Percentiles rank a stretch among this genome's conserved stretches.
These are phyloP conservation scores for Strigops habroptila DNA, from an alignment of 2,113 vertebrate species.

Conservation along the genomic window DNA sequence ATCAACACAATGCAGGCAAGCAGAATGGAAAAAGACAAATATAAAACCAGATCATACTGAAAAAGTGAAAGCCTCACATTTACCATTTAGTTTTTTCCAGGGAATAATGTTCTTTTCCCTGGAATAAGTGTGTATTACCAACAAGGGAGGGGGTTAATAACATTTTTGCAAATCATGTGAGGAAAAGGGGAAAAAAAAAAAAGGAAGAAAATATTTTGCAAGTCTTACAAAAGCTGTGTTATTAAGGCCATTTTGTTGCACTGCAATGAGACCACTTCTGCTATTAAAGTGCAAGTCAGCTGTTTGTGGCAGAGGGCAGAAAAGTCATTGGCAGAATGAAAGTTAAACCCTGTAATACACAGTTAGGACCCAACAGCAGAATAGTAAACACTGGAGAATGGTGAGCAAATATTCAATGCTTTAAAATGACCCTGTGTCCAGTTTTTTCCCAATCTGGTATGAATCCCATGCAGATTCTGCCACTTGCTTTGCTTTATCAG, in stretches of 20 bases:
- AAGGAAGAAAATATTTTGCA: background rate
- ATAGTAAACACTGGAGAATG: background rate
- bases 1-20: background rate
- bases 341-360: background rate
- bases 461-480: background rate
- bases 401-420: background rate
- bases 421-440: background rate
- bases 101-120: background rate
- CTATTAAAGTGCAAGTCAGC: background rate
- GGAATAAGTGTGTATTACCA: background rate
- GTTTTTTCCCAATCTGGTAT: background rate
- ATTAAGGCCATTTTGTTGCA: background rate
- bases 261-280: background rate
- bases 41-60: background rate
- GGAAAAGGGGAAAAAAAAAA: background rate
- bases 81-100: background rate
- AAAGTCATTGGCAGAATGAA: background rate
- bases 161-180: accelerated
- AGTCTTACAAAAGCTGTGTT: background rate
- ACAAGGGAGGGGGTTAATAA: background rate
- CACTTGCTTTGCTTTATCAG: background rate
- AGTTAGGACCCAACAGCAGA: background rate
- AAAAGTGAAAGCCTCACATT: background rate
- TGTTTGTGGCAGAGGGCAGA: background rate
- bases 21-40: background rate